phyloP scores from a whole-genome alignment of 2,888 invertebrate species.

The Acrobasis consociella region DNA sequence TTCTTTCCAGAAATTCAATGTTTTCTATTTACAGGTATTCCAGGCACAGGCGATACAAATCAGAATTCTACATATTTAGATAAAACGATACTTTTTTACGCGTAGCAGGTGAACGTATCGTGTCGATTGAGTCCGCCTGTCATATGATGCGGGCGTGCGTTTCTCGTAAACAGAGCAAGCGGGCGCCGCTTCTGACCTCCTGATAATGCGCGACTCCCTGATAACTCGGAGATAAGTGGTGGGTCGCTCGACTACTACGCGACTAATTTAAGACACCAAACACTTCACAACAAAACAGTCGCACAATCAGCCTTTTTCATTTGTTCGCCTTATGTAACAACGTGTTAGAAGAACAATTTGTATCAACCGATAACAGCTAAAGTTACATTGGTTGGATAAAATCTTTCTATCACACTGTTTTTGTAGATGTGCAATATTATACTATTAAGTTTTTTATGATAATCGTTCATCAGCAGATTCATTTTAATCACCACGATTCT shows the following conservation, averaged over 20 bases:
- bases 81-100: no score
- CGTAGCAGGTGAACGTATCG: constrained; percentile 42
- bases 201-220: constrained; percentile 50
- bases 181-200: constrained; percentile 64
- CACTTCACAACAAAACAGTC: not conserved
- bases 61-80: no score
- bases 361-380: constrained; percentile 18
- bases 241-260: constrained; percentile 38
- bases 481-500: not conserved
- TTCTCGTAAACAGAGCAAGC: constrained; percentile 61
- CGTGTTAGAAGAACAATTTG: constrained; percentile 15
- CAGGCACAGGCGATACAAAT: no score
- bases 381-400: constrained; percentile 16
- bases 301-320: not conserved
- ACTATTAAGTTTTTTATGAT: not conserved
- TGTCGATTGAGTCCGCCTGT: constrained; percentile 46
- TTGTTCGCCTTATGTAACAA: constrained; percentile 1
- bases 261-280: constrained; percentile 16
- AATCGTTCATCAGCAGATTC: not conserved
- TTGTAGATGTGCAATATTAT: constrained; percentile 5
- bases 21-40: no score
- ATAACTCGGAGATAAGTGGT: constrained; percentile 48
- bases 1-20: no score
- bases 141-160: constrained; percentile 71
- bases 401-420: constrained; percentile 2